Conservation (phyloP, 2,797 vertebrate species). For the Lithobates pipiens region DNA sequence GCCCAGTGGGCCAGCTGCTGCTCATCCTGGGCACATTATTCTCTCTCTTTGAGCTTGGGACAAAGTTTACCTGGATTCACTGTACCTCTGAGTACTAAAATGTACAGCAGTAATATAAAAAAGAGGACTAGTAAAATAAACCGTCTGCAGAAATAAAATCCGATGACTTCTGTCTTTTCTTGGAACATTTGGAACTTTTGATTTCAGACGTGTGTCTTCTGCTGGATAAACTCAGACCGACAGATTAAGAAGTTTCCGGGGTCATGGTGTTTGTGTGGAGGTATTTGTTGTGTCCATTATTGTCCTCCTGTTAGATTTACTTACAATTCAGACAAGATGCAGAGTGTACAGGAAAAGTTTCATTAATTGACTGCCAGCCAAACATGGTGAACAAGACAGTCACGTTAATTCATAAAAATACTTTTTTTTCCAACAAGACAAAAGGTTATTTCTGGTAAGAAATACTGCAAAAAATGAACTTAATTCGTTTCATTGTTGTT, state of each 20-base stretch:
- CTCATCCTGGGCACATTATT: constrained; percentile 49
- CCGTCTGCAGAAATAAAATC: constrained; percentile 43
- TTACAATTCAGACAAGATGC: constrained; percentile 14
- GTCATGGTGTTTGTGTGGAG: constrained; percentile 14
- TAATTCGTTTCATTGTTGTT: too few relatives aligned
- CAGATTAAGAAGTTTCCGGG: constrained; percentile 20
- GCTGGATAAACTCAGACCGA: constrained; percentile 23
- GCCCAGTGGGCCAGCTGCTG: constrained; percentile 21
- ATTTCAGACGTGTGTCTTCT: constrained; percentile 16
- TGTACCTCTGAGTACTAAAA: constrained; percentile 49
- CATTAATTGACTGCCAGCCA: constrained; percentile 35
- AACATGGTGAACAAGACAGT: constrained; percentile 2
- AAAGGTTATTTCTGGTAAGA: background rate
- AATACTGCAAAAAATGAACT: background rate
- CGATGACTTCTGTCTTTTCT: constrained; percentile 52
- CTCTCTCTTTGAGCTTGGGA: constrained; percentile 35
- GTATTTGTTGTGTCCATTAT: constrained; percentile 40
- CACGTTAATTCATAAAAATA: background rate
- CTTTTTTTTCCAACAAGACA: background rate
- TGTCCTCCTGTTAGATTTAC: constrained; percentile 7
- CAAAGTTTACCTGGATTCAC: constrained; percentile 44
- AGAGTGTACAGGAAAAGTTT: constrained; percentile 8
- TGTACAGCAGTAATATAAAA: constrained; percentile 47
- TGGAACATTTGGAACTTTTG: constrained; percentile 46
- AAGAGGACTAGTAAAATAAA: constrained; percentile 44